Percentiles rank a stretch among this genome's conserved stretches.
These are phyloP conservation scores for Colaptes auratus DNA, from an alignment of 2,113 vertebrate genomes.

Conservation along the genomic window DNA sequence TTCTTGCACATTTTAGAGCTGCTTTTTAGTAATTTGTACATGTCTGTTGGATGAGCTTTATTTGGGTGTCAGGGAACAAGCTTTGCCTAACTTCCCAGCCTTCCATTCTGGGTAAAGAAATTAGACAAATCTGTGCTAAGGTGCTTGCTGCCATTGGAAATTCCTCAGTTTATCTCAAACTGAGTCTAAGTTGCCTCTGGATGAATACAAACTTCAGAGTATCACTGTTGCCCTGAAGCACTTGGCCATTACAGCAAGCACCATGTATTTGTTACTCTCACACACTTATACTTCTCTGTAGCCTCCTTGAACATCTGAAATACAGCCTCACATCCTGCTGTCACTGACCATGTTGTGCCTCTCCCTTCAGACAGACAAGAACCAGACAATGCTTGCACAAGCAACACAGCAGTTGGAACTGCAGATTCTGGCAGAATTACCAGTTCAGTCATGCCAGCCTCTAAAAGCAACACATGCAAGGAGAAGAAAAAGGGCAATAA, in stretches of 20 bases:
- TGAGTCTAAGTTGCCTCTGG: background rate
- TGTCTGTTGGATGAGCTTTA: constrained; percentile 16
- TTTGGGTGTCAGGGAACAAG: constrained; percentile 17
- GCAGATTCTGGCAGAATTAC: background rate
- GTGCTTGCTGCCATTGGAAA: background rate
- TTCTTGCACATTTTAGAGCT: constrained; percentile 57
- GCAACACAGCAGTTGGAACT: background rate
- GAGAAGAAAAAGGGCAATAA: constrained; percentile 23
- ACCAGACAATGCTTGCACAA: background rate
- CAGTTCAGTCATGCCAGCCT: background rate
- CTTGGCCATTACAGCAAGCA: background rate
- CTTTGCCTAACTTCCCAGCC: background rate
- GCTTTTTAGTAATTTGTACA: constrained; percentile 54
- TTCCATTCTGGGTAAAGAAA: background rate
- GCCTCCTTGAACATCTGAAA: background rate
- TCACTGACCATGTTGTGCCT: background rate
- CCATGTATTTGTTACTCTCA: background rate
- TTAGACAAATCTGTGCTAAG: background rate
- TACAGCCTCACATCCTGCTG: background rate
- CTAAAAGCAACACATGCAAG: background rate
- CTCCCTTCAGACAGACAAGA: background rate
- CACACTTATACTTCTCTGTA: background rate
- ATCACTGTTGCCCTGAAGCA: background rate
- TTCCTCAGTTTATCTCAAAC: background rate
- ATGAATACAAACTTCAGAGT: background rate